Conservation (phyloP, 2,888 invertebrate species). For the Cataglyphis altisquamis region DNA sequence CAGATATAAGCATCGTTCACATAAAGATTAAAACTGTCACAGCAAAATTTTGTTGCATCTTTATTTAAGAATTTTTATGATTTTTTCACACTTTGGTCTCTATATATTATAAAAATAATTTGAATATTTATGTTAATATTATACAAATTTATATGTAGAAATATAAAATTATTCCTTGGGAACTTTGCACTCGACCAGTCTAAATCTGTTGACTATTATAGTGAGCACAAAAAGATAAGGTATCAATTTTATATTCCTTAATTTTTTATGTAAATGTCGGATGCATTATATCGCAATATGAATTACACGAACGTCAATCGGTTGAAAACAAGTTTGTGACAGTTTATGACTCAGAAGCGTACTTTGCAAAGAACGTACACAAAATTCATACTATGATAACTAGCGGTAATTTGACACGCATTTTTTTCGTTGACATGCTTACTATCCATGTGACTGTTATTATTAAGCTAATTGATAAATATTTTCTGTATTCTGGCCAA, state of each 20-base stretch:
- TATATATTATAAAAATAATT: not conserved
- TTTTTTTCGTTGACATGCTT: not conserved
- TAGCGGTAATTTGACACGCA: slow-evolving; percentile 7
- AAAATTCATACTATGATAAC: not conserved
- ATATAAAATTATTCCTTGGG: not conserved
- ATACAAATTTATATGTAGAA: not conserved
- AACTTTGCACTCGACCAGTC: not conserved
- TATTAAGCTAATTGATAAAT: slow-evolving; percentile 1
- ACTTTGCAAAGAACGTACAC: not conserved
- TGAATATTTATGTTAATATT: not conserved
- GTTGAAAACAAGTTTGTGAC: slow-evolving; percentile 19
- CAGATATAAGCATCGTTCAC: slow-evolving; percentile 16
- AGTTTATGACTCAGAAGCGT: slow-evolving; percentile 6
- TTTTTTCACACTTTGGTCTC: not conserved
- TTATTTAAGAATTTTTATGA: not conserved
- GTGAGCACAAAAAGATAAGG: not conserved
- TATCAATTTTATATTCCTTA: not conserved
- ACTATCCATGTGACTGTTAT: not conserved
- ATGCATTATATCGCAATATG: not conserved
- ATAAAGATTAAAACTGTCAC: slow-evolving; percentile 17
- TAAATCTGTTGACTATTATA: not conserved
- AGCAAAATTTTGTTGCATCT: not conserved
- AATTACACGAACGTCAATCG: slow-evolving; percentile 5
- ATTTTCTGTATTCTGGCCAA: not conserved
- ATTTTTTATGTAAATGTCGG: not conserved